Conservation (phyloP, 2,888 invertebrate genomes). For the Vesta saturnalis region DNA sequence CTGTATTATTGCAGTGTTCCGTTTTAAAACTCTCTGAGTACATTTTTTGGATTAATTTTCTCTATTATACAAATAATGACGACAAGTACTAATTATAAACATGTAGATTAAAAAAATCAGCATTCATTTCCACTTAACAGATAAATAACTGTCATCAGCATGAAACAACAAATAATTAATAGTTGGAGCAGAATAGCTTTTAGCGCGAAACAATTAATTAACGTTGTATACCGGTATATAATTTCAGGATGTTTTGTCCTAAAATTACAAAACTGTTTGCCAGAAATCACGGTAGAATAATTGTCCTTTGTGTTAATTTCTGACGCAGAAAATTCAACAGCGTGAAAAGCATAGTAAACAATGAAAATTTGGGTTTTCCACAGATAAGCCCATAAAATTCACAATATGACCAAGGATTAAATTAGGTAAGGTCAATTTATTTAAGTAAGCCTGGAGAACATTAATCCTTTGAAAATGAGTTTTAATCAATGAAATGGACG, state of each 20-base stretch:
- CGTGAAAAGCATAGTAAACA: constrained; percentile 56
- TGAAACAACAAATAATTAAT: constrained; percentile 38
- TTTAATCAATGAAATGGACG: too few relatives aligned
- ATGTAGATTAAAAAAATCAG: constrained; percentile 19
- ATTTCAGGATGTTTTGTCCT: constrained; percentile 43
- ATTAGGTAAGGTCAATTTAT: too few relatives aligned
- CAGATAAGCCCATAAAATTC: too few relatives aligned
- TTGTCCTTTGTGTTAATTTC: constrained; percentile 55
- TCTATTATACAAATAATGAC: neutral
- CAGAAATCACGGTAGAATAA: constrained; percentile 55
- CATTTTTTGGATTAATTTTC: neutral
- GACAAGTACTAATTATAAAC: constrained; percentile 8
- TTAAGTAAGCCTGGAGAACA: too few relatives aligned
- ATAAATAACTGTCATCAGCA: constrained; percentile 38
- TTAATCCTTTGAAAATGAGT: too few relatives aligned
- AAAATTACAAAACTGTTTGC: constrained; percentile 51
- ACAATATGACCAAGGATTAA: too few relatives aligned
- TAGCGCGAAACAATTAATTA: constrained; percentile 54
- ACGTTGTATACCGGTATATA: constrained; percentile 51
- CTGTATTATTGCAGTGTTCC: neutral
- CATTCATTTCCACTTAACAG: constrained; percentile 32
- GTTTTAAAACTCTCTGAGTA: neutral
- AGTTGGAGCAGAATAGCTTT: constrained; percentile 45
- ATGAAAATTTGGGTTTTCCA: constrained; percentile 53
- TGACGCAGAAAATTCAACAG: constrained; percentile 54